These are phyloP conservation scores for Staurois parvus DNA, from an alignment of 2,797 vertebrate genomes.

Conservation along the genomic window DNA sequence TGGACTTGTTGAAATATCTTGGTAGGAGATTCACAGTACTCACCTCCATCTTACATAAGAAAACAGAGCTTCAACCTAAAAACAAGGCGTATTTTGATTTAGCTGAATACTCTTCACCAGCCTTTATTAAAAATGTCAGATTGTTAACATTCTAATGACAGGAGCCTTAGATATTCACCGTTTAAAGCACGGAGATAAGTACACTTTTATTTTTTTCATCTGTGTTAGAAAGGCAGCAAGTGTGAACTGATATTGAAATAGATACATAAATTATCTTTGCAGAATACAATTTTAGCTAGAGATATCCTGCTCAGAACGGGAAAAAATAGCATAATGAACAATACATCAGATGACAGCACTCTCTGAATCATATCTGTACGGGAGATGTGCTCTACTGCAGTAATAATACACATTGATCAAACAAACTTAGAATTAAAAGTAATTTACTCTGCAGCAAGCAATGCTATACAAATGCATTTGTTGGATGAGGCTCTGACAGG, in stretches of 20 bases:
- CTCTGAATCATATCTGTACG: constrained; percentile 12
- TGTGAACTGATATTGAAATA: constrained; percentile 28
- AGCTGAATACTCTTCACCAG: background rate
- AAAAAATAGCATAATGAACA: constrained; percentile 27
- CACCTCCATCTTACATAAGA: too few relatives aligned
- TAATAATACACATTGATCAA: constrained; percentile 32
- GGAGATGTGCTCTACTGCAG: background rate
- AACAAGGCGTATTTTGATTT: background rate
- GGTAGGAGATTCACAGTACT: too few relatives aligned
- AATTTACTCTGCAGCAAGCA: constrained; percentile 28
- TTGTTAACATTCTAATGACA: background rate
- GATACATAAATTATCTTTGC: constrained; percentile 33
- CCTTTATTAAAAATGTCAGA: background rate
- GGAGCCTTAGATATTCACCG: background rate
- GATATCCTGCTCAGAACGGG: background rate
- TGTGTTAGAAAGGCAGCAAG: constrained; percentile 6
- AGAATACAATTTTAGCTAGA: constrained; percentile 26
- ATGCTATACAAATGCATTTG: constrained; percentile 8
- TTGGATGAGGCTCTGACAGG: background rate
- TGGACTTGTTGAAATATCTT: too few relatives aligned
- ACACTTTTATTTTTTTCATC: background rate
- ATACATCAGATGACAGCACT: constrained; percentile 5
- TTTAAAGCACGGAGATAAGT: background rate
- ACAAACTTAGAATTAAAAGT: constrained; percentile 10
- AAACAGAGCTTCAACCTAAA: background rate